Evolutionary conservation across 2,888 invertebrate genomes (phyloP).

Genomic region (Campoplex nolae): DNA sequence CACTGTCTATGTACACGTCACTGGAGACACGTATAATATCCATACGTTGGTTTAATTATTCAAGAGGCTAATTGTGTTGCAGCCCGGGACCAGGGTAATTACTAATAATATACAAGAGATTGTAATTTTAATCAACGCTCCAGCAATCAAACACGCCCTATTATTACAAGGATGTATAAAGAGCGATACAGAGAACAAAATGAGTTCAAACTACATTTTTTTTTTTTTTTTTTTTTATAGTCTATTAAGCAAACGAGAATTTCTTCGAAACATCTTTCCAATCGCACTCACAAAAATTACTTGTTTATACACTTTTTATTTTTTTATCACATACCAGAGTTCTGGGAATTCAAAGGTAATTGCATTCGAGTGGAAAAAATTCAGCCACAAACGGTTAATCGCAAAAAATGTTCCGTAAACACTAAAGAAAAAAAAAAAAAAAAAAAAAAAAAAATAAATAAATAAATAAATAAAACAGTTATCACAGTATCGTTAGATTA

Average conservation of each 20-base stretch:
- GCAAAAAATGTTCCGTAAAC: no score
- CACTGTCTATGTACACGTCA: background rate
- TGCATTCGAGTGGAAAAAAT: background rate
- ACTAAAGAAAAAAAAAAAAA: no score
- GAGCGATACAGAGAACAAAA: slow-evolving; percentile 11
- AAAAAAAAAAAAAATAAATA: no score
- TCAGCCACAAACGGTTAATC: no score
- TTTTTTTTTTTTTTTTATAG: background rate
- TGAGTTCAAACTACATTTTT: background rate
- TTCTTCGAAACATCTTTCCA: background rate
- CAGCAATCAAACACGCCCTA: slow-evolving; percentile 12
- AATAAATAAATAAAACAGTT: no score
- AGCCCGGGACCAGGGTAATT: slow-evolving; percentile 16
- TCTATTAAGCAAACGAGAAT: background rate
- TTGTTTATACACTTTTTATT: background rate
- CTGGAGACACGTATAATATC: slow-evolving; percentile 23
- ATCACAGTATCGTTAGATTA: no score
- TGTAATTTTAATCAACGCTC: slow-evolving; percentile 61
- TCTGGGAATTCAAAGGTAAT: no score
- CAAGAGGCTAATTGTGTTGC: slow-evolving; percentile 36
- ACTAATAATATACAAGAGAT: slow-evolving; percentile 45
- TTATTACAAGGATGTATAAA: background rate
- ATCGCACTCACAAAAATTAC: background rate
- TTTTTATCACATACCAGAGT: background rate
- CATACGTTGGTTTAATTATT: slow-evolving; percentile 48